A percentile compares a stretch with the other conserved stretches of the same genome.
phyloP scores from a whole-genome alignment of 2,797 vertebrate species.

The Rhinella marina region DNA sequence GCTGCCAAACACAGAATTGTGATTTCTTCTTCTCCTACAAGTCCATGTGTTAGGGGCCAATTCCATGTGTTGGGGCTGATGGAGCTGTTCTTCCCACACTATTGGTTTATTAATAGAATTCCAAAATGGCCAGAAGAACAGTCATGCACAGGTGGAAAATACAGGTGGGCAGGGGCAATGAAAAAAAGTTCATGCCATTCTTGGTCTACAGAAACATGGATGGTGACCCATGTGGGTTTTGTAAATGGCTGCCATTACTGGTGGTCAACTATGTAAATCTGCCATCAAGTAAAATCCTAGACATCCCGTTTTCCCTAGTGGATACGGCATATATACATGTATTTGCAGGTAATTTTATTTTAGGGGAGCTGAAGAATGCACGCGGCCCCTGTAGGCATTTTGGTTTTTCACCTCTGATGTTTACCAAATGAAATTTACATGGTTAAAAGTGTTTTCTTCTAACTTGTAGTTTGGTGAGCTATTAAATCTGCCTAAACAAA shows the following conservation, averaged over 20 bases:
- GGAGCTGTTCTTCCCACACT: too few species aligned
- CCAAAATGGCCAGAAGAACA: too few species aligned
- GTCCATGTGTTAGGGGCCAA: too few species aligned
- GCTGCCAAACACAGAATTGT: too few species aligned
- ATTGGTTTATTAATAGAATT: too few species aligned
- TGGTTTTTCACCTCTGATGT: conserved; percentile 16
- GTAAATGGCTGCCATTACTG: neutral
- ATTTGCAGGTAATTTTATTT: neutral
- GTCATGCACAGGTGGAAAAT: too few species aligned
- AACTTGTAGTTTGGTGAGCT: conserved; percentile 63
- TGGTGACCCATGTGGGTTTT: neutral
- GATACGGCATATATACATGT: neutral
- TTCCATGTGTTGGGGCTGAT: too few species aligned
- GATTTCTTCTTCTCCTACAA: too few species aligned
- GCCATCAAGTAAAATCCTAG: neutral
- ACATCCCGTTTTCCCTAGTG: neutral
- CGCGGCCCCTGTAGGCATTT: neutral
- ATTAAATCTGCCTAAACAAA: conserved; percentile 72
- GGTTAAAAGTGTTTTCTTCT: conserved; percentile 53
- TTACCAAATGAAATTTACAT: conserved; percentile 35
- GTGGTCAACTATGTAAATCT: neutral
- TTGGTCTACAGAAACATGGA: neutral
- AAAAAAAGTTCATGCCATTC: neutral
- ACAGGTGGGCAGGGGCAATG: neutral
- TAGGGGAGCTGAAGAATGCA: neutral